phyloP scores from a whole-genome alignment of 2,113 vertebrate genomes.

The Myotis brandtii region DNA sequence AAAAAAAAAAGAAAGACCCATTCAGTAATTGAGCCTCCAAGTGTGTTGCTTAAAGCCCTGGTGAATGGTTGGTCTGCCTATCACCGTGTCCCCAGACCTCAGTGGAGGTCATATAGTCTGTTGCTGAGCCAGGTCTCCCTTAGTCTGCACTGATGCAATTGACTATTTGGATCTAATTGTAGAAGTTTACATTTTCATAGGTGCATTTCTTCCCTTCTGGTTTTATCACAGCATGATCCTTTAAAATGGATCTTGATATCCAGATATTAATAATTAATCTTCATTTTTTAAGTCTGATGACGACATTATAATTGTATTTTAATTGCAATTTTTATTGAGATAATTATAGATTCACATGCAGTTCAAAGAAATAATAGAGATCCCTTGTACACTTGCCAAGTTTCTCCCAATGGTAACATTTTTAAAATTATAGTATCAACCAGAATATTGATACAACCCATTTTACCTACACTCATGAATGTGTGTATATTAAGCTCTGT shows the following conservation, averaged over 20 bases:
- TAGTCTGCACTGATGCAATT: not conserved
- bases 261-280: constrained; percentile 20
- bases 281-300: not conserved
- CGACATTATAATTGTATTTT: not conserved
- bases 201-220: not conserved
- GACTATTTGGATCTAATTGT: not conserved
- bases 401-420: not conserved
- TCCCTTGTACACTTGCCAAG: not conserved
- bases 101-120: not conserved
- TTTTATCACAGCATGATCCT: not conserved
- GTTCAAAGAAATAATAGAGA: constrained; percentile 35
- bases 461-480: not conserved
- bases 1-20: not conserved
- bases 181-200: not conserved
- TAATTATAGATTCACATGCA: not conserved
- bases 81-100: not conserved
- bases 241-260: not conserved
- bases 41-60: not conserved
- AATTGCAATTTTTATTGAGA: not conserved
- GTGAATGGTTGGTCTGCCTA: not conserved
- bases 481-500: not conserved
- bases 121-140: not conserved
- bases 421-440: not conserved
- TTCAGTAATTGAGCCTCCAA: not conserved
- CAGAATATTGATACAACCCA: not conserved